Evolutionary conservation across 2,113 vertebrate species (phyloP).

Genomic region (Daubentonia madagascariensis): DNA sequence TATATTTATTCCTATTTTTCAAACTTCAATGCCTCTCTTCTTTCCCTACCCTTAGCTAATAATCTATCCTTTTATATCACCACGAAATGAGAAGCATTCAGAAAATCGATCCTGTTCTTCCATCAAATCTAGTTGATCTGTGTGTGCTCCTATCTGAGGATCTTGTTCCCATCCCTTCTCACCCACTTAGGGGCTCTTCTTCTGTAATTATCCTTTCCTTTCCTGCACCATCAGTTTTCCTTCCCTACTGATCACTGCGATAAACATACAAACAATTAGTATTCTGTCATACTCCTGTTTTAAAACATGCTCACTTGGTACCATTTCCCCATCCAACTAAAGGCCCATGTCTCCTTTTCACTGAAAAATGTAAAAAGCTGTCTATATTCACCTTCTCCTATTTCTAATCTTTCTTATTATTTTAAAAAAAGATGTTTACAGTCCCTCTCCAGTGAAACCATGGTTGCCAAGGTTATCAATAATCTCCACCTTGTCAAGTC

Average conservation of each 20-base stretch:
- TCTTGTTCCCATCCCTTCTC: neutral
- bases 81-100: neutral
- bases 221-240: neutral
- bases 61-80: neutral
- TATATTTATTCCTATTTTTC: neutral
- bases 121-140: neutral
- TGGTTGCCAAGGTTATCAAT: neutral
- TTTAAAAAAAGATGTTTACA: neutral
- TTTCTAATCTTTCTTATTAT: neutral
- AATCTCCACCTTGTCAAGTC: neutral
- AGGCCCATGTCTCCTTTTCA: neutral
- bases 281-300: neutral
- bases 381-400: neutral
- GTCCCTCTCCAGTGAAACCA: neutral
- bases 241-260: neutral
- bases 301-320: neutral
- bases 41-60: neutral
- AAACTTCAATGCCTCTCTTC: neutral
- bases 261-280: neutral
- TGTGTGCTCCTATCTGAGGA: neutral
- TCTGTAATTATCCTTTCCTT: neutral
- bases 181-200: neutral
- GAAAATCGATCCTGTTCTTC: neutral
- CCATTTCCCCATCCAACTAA: neutral
- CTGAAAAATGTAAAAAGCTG: neutral